Evolutionary conservation across 2,888 invertebrate species (phyloP), one percentile per base, ranked within the genome.

Genomic region (Mesochorus sp.): DNA sequence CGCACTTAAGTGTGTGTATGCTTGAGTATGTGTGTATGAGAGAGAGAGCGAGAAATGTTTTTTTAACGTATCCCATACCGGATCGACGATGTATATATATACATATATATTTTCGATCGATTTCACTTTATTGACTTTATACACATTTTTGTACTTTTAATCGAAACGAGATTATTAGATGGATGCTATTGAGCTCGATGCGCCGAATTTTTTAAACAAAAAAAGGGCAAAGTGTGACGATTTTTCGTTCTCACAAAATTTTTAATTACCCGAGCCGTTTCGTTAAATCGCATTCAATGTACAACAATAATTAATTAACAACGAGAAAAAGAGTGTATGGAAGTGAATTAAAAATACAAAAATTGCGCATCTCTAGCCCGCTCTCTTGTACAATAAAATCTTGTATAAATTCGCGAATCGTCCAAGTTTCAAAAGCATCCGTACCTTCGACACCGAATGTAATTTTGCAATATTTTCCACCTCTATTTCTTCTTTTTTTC

Each of bases 131-230:
- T 76, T 79, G 72, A 80, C 34, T 79, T 74, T 76, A 68, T 79
- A 77, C 47, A 73, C 61, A 55, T 74, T 74, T 79, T 81, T 79
- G 75, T 79, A 79, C 74, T 76, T 71, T 57, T 73, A n/a, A 67
- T 70, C 57, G 28, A 61, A 57, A 47, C 34, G 31, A 47, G 47
- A 70, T 70, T 73, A 59, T 70, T 47, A 21, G 5, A 34, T 19
- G 42, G 51, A 53, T 53, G 42, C 42, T 42, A 61, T 31, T 61
- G 34, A 67, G 53, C 53, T 53, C 42, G 67, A 42, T 53, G 53
- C 51, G 31, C 21, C 42, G 74, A 51, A 5, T 37, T 14, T 19
- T 8, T 39, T 39, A 39, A 39, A 66, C 24, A 21, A 39, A 49
- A n/a, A 24, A 24, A 39, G n/a, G n/a, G n/a, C n/a, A 17, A 42